Evolutionary conservation across 2,113 vertebrate genomes (phyloP), one percentile per base, ranked within the genome.

Genomic region (Centropristis striata): DNA sequence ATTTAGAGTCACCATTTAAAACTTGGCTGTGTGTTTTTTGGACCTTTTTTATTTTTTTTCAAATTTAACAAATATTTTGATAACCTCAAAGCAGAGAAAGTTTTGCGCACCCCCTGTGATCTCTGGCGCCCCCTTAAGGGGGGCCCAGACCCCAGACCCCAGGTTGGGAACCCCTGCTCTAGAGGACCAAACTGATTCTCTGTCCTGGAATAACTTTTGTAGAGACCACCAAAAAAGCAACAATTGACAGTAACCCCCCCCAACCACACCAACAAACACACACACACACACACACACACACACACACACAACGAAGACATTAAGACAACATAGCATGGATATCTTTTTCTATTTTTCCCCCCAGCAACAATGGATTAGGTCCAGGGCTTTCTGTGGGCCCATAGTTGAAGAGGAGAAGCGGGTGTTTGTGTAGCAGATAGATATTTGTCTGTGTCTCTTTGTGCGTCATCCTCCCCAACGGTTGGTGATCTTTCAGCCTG

Each of bases 371-470:
- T 63, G 75, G 63, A 75, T 80, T 69, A 75, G 57, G 86, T 88
- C 80, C 75, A 37, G 77, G 71, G 59, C 79, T 85, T 88, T 78
- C 50, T 84, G 61, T 80, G 82, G 77, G 78, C 86, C 78, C 59
- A 36, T 23, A 37, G 82, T 70, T 46, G 78, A 86, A 72, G 51
- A 86, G 84, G 67, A 86, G 78, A 86, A 80, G 83, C 55, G 59
- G 50, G 51, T 86, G 90, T 92, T 90, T 90, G 90, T 91, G 91
- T 60, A 90, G 92, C 85, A 90, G 86, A 92, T 90, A 87, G 91
- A 94, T 94, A 94, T 95, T 94, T 94, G 92, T 94, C 86, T 93
- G 85, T 80, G 92, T 88, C 92, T 94, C 82, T 93, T 94, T 94
- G 93, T 95, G 93, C 95, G 93, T 95, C 93, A 94, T 93, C 92